Conservation (phyloP, 2,797 vertebrate species). For the Psittacula derbiana region DNA sequence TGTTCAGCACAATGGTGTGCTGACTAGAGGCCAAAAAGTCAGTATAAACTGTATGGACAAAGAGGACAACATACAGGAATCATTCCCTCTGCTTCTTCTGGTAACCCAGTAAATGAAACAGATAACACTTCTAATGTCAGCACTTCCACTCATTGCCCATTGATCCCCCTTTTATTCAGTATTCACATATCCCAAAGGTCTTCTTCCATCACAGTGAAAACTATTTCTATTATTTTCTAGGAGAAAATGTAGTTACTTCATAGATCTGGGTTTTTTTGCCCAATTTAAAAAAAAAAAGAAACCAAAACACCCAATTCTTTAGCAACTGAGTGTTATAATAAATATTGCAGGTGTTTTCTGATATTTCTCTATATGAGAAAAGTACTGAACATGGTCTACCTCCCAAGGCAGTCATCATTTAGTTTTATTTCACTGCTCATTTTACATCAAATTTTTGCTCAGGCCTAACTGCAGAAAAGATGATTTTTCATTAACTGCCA, state of each 20-base stretch:
- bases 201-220: background rate
- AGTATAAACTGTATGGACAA: background rate
- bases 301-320: background rate
- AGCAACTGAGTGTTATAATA: too few species aligned
- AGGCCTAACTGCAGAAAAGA: background rate
- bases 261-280: rapidly evolving
- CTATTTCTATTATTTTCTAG: background rate
- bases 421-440: background rate
- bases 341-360: background rate
- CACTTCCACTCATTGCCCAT: background rate
- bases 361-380: background rate
- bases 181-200: background rate
- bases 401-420: background rate
- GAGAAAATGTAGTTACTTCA: background rate
- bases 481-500: background rate
- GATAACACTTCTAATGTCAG: background rate
- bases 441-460: background rate
- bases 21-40: background rate
- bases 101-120: background rate
- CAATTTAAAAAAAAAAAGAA: background rate
- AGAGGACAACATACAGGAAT: background rate
- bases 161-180: background rate
- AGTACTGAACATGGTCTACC: background rate
- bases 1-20: background rate
- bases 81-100: background rate